phyloP scores from a whole-genome alignment of 2,888 invertebrate species.

The Rapana venosa region DNA sequence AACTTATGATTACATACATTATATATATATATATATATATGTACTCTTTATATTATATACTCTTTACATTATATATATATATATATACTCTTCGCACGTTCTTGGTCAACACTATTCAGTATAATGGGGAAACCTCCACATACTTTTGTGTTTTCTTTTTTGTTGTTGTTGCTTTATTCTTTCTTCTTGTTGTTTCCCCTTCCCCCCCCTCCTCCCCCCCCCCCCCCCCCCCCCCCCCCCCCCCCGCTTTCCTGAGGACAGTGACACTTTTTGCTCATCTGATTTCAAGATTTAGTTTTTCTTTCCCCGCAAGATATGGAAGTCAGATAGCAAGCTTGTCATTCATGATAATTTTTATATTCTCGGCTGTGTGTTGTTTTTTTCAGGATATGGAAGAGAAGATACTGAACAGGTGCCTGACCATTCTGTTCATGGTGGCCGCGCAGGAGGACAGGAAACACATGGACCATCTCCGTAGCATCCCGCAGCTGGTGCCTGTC shows the following conservation, averaged over 20 bases:
- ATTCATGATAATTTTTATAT: not conserved
- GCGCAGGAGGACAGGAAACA: not conserved
- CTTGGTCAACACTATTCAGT: not conserved
- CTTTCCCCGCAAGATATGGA: not conserved
- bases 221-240: no score
- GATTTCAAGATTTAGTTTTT: not conserved
- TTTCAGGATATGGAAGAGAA: constrained; percentile 1
- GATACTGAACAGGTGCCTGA: not conserved
- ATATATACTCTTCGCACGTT: not conserved
- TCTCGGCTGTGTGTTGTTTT: not conserved
- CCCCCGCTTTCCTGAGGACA: no score
- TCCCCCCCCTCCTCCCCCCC: no score
- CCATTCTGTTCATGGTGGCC: not conserved
- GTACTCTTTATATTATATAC: no score
- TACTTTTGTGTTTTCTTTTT: not conserved
- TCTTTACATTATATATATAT: no score
- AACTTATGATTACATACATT: no score
- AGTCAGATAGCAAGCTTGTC: not conserved
- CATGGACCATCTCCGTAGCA: not conserved
- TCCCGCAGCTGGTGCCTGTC: not conserved
- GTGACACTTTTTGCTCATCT: no score
- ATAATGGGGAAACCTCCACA: no score
- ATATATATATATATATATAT: no score
- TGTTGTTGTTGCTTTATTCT: not conserved
- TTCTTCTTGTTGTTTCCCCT: not conserved